Evolutionary conservation across 2,113 vertebrate species (phyloP), one percentile per base, ranked within the genome.

Genomic region (Phylloscopus trochiloides): DNA sequence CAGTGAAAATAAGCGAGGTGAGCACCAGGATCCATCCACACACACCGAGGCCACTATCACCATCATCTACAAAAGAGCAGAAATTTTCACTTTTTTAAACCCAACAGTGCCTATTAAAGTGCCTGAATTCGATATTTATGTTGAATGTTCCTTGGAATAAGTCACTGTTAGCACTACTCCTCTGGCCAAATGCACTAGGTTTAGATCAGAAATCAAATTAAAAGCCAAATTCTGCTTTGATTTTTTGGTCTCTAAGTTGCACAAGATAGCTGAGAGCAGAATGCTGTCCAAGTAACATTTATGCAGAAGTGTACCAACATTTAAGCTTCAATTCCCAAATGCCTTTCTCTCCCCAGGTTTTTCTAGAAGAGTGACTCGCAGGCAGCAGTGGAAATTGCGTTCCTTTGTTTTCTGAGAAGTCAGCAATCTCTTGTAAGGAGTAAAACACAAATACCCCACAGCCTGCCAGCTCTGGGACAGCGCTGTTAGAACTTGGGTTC

Each of bases 1-100:
- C 0, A 9, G 97, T 98, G 74, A 99, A 93, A 11, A 99, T 1
- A 61, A 99, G 34, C 0, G 99, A 99, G 32, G 93, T 2, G 1
- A 72, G 8, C 48, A 99, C 98, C 97, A 99, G 95, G 83, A 99
- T 48, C 98, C 98, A 99, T 18, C 98, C 99, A 73, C 99, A 99
- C 2, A 97, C 0, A 11, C 99, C 99, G 5, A 99, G 98, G 85
- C 93, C 93, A 3, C 4, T 1, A 4, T 50, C 10, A 4, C 92
- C 5, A 1, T 62, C 8, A 6, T 96, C 98, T 97, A 97, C 91
- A 86, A 34, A 68, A 86, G 8, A 91, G 36, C 34, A 88, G 59
- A 24, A 28, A 29, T 47, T 10, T 11, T 81, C 45, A 58, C 8
- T 11, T 32, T 61, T 82, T 71, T 12, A 52, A 81, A 76, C 14